These are phyloP conservation scores for Trididemnum nubilum DNA, from an alignment of 23 tunicate genomes.

Conservation along the genomic window DNA sequence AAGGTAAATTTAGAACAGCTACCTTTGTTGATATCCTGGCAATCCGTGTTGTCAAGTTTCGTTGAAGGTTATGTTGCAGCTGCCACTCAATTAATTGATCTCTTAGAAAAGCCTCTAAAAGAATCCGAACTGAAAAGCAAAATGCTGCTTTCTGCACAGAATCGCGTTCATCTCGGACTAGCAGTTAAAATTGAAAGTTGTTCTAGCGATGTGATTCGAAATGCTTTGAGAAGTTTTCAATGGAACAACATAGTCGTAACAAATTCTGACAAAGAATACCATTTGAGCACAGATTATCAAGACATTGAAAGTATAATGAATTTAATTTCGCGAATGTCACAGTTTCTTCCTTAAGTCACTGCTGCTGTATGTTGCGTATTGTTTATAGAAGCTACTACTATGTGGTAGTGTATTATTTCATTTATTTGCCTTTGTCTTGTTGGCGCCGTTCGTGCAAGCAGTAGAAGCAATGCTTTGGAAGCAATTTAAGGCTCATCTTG, in stretches of 20 bases:
- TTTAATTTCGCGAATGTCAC: conserved; percentile 48
- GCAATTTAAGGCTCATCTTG: too few relatives aligned
- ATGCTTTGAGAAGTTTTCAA: conserved; percentile 66
- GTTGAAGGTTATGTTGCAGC: conserved; percentile 71
- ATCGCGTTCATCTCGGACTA: conserved; percentile 11
- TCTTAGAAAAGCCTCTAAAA: background rate
- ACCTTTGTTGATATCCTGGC: conserved; percentile 26
- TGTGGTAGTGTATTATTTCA: background rate
- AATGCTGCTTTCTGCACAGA: conserved; percentile 40
- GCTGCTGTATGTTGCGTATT: background rate
- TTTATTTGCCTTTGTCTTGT: background rate
- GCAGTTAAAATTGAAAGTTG: conserved; percentile 50
- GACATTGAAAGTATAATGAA: conserved; percentile 38
- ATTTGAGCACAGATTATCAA: conserved; percentile 28
- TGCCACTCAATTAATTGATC: conserved; percentile 11
- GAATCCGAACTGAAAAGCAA: conserved; percentile 29
- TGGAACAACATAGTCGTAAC: conserved; percentile 44
- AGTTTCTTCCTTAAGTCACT: background rate
- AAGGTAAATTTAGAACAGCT: conserved; percentile 23
- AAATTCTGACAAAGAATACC: background rate
- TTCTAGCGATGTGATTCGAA: conserved; percentile 46
- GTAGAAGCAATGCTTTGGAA: too few relatives aligned
- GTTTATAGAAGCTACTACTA: background rate
- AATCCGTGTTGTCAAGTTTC: conserved; percentile 39
- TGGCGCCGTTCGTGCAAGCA: too few relatives aligned